Base-by-base conservation (phyloP, 2,797 vertebrate genomes). In the Bovichtus variegatus region DNA sequence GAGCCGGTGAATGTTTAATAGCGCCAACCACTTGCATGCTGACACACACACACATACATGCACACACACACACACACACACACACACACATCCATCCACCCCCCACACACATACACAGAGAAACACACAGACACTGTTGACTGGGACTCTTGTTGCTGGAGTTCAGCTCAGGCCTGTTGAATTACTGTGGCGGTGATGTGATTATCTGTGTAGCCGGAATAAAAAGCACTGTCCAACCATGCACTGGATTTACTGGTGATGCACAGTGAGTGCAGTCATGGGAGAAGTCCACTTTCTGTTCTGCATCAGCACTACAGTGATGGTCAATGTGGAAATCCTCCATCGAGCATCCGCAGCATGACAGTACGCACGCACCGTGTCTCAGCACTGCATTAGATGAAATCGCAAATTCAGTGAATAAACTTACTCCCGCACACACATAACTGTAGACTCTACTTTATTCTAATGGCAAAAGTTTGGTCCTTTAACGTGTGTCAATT, bases 1-100 rank as follows among this genome's bases (percentile, higher is more conserved):
- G 91, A 93, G 90, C 84, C 82, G 78, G 90, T 93, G 93, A 94
- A 93, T 94, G 91, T 93, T 94, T 93, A 93, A 94, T 93, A 90
- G 82, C 60, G 46, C 82, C 89, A 92, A 91, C 85, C 82, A 80
- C 86, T 90, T 87, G 83, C 87, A 76, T 23, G 49, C 72, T 67
- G 62, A 86, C 85, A 77, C 53, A 38, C 57, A 64, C 78, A 65
- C 59, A 53, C 65, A 61, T 49, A n/a, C 53, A 16, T 46, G 34
- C 60, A 41, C 59, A 43, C 74, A 46, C 65, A 50, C 71, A 53
- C 47, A 62, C 27, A 41, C 49, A 15, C 34, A 21, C 71, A 63
- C 82, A 72, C 59, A 47, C 78, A 61, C 71, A 58, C 54, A 80
- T 54, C 38, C 71, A 80, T 21, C 25, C 78, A 49, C 78, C n/a